phyloP scores from a whole-genome alignment of 2,888 invertebrate genomes.

The Tholera decimalis region DNA sequence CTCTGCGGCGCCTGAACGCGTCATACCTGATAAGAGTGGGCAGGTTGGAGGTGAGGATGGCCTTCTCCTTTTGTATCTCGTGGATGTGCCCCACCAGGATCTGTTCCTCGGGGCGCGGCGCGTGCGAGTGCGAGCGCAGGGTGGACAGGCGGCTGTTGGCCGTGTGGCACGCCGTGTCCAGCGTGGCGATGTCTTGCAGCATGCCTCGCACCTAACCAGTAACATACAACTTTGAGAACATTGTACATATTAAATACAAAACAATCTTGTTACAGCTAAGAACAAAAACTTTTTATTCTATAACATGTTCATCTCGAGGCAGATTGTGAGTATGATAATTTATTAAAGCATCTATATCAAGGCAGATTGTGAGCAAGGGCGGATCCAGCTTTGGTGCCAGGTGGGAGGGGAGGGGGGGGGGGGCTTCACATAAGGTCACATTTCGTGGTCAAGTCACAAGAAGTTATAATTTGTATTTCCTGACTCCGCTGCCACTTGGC shows the following conservation, averaged over 20 bases:
- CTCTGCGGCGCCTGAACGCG: background rate
- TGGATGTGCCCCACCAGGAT: slow-evolving; percentile 95
- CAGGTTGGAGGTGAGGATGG: slow-evolving; percentile 94
- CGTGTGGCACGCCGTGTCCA: slow-evolving; percentile 97
- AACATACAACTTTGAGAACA: background rate
- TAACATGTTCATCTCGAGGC: too few relatives aligned
- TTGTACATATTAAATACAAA: too few relatives aligned
- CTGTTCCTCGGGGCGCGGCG: slow-evolving; percentile 94
- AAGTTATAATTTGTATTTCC: too few relatives aligned
- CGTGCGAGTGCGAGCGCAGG: slow-evolving; percentile 90
- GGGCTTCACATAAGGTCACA: too few relatives aligned
- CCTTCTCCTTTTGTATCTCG: slow-evolving; percentile 96
- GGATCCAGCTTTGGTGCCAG: too few relatives aligned
- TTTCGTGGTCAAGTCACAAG: too few relatives aligned
- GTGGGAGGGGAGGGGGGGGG: too few relatives aligned
- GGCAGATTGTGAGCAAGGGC: too few relatives aligned
- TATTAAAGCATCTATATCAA: background rate
- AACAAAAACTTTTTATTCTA: too few relatives aligned
- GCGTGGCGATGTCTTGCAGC: slow-evolving; percentile 96
- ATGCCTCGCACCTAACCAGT: slow-evolving; percentile 94
- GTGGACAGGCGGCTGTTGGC: slow-evolving; percentile 95
- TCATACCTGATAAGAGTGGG: slow-evolving; percentile 93
- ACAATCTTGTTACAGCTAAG: too few relatives aligned
- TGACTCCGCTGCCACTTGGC: too few relatives aligned
- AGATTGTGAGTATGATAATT: too few relatives aligned